phyloP scores from a whole-genome alignment of 30 jellyfish, hydroid and myxozoan species.

The Haliclystus octoradiatus region DNA sequence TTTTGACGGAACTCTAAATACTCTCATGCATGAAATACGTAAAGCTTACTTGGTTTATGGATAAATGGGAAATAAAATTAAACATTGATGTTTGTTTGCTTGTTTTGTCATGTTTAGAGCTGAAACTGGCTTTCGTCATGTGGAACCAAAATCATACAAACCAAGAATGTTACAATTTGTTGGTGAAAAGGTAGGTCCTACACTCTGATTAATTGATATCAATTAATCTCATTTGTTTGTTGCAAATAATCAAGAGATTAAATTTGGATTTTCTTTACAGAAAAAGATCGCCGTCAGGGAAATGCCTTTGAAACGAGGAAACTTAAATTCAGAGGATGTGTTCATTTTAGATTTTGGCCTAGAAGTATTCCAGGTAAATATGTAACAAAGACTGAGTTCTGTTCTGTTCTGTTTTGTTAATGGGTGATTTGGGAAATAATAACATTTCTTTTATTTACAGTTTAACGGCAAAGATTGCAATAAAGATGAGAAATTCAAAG shows the following conservation, averaged over 20 bases:
- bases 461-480: slow-evolving; percentile 83
- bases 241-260: background rate
- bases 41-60: too few relatives aligned
- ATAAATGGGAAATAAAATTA: background rate
- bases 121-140: slow-evolving; percentile 93
- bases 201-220: too few relatives aligned
- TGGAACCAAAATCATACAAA: slow-evolving; percentile 69
- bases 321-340: slow-evolving; percentile 91
- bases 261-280: slow-evolving; percentile 1
- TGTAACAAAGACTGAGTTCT: background rate
- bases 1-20: too few relatives aligned
- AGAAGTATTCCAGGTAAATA: slow-evolving; percentile 64
- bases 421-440: background rate
- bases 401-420: background rate
- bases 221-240: too few relatives aligned
- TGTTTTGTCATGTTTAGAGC: slow-evolving; percentile 45
- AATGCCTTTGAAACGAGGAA: slow-evolving; percentile 80
- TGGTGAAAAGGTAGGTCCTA: background rate
- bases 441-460: slow-evolving; percentile 11
- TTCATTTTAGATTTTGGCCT: slow-evolving; percentile 73
- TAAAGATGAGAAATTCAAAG: slow-evolving; percentile 95
- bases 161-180: slow-evolving; percentile 80
- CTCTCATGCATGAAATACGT: too few relatives aligned
- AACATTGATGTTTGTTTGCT: background rate
- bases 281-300: slow-evolving; percentile 67